phyloP scores from a whole-genome alignment of 1,140 invertebrate species.

The Varroa destructor region DNA sequence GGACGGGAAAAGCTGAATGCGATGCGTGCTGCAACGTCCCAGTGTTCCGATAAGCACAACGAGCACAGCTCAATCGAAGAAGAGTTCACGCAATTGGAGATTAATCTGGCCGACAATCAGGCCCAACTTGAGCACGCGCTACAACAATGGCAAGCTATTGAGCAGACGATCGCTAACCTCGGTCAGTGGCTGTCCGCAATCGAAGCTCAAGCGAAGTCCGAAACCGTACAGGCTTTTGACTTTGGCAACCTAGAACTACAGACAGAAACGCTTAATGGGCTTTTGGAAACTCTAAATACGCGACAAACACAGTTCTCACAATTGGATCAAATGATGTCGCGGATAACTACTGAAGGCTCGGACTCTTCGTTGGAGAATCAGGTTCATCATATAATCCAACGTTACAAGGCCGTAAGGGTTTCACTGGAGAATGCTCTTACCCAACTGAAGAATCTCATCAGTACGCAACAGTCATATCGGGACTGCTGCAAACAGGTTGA shows the following conservation, averaged over 20 bases:
- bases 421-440: constrained; percentile 4
- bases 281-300: constrained; percentile 11
- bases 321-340: constrained; percentile 23
- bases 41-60: constrained; percentile 29
- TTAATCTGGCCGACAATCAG: constrained; percentile 36
- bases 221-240: constrained; percentile 9
- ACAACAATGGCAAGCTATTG: constrained; percentile 24
- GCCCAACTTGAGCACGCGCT: constrained; percentile 36
- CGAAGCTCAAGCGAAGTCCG: constrained; percentile 20
- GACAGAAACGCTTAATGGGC: constrained; percentile 5
- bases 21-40: constrained; percentile 34
- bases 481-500: constrained; percentile 11
- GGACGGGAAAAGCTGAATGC: constrained; percentile 36
- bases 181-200: constrained; percentile 13
- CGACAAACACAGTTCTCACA: constrained; percentile 23
- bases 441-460: constrained; percentile 23
- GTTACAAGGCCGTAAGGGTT: constrained; percentile 10
- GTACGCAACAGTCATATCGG: not conserved
- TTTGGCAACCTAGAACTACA: constrained; percentile 4
- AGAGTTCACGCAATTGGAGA: constrained; percentile 11
- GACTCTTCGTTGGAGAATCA: constrained; percentile 15
- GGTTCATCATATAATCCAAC: constrained; percentile 19
- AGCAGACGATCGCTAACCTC: constrained; percentile 20
- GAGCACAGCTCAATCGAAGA: constrained; percentile 16
- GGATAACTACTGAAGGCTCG: constrained; percentile 17